Evolutionary conservation across 2,797 vertebrate species (phyloP).

Genomic region (Pristis pectinata): DNA sequence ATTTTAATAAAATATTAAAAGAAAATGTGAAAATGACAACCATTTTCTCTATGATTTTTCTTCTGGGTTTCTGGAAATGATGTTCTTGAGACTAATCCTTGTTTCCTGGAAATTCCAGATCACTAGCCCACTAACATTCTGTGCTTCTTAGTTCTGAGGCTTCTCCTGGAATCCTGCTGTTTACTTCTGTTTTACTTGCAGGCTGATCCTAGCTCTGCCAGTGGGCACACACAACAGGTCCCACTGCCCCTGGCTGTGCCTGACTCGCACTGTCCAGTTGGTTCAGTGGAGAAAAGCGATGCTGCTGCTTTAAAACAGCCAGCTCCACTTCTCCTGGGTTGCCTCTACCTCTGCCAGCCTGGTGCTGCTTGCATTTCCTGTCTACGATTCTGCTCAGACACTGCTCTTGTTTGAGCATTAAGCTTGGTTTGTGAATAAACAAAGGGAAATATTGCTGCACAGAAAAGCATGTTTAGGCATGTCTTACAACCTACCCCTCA

Average conservation of each 20-base stretch:
- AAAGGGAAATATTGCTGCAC: not conserved
- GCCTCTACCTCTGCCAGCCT: not conserved
- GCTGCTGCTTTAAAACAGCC: no score
- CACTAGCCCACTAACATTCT: not conserved
- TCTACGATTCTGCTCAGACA: not conserved
- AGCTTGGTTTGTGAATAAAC: not conserved
- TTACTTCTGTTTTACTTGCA: not conserved
- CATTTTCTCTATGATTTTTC: not conserved
- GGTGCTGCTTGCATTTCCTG: not conserved
- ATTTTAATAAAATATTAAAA: not conserved
- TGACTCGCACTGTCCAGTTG: not conserved
- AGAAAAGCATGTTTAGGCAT: not conserved
- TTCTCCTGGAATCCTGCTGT: not conserved
- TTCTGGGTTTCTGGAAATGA: not conserved
- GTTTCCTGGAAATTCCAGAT: not conserved
- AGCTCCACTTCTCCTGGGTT: not conserved
- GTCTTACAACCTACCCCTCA: no score
- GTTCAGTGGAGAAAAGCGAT: not conserved
- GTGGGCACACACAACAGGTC: not conserved
- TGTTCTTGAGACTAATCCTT: not conserved
- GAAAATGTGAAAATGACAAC: not conserved
- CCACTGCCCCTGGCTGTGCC: not conserved
- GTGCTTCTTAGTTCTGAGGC: not conserved
- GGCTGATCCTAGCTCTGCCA: not conserved
- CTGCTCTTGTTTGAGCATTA: no score